Evolutionary conservation across 2,797 vertebrate species (phyloP), one percentile per base, ranked within the genome.

Genomic region (Pogonophryne albipinna): DNA sequence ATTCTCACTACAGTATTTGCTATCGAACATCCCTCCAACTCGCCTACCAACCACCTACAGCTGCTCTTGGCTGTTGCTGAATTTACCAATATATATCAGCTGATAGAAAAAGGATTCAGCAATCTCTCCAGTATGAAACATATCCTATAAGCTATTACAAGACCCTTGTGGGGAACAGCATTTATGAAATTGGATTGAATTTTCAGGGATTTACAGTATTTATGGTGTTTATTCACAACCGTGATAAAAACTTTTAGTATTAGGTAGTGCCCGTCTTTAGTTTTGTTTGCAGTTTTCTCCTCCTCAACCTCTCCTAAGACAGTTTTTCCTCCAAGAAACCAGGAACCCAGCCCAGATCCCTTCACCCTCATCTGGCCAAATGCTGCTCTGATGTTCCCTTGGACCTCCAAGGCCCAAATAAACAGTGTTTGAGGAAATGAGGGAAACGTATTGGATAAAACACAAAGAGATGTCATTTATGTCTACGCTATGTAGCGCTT

Each of bases 11-110:
- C 79, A 71, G 87, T 81, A 71, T 85, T 84, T 85, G 67, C 67
- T 80, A 78, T 64, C 68, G 78, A 79, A 86, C 84, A 73, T 85
- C 71, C 76, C 72, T 87, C 83, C 86, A 90, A 87, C 84, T 90
- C 87, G 84, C 91, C 89, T 85, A 83, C 90, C 73, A 86, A 63
- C 85, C 92, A 83, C 88, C 87, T 85, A 87, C 91, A 85, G 78
- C 86, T 78, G 81, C 83, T 79, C 75, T 80, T 77, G 85, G 83
- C 82, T 79, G 78, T 72, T 71, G 77, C 85, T 83, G 79, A 84
- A 77, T 82, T 88, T 75, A 76, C 34, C 71, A 59, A 69, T 65
- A 72, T 65, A 71, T 58, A 73, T 66, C 64, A 77, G 85, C 74
- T 8, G 46, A 64, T 58, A 82, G 57, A 67, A 52, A 63, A 42